Evolutionary conservation across 2,888 invertebrate species (phyloP).

Genomic region (Thysanoteuthis rhombus): DNA sequence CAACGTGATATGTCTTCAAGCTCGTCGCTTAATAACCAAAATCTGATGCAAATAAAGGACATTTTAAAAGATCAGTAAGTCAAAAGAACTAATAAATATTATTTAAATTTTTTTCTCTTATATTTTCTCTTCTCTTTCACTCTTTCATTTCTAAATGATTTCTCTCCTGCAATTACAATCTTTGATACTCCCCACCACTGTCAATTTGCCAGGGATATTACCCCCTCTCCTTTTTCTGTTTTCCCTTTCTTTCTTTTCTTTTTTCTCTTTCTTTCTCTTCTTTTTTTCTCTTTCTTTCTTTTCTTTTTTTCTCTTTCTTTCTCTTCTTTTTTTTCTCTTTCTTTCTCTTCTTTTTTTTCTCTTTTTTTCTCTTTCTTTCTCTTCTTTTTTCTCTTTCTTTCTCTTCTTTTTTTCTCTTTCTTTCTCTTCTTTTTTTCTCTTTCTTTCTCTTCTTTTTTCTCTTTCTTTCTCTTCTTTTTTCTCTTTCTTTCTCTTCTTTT

Average conservation of each 20-base stretch:
- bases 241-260: not conserved
- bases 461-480: not conserved
- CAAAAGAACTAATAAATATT: not conserved
- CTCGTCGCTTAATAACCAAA: not conserved
- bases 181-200: not conserved
- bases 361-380: not conserved
- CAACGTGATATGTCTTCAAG: not conserved
- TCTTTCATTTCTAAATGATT: not conserved
- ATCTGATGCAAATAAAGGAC: not conserved
- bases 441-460: not conserved
- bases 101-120: not conserved
- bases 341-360: not conserved
- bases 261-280: not conserved
- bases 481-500: not conserved
- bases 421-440: not conserved
- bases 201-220: too few species aligned
- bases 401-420: not conserved
- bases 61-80: constrained; percentile 23
- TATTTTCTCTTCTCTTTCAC: not conserved
- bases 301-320: not conserved
- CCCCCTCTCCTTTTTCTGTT: not conserved
- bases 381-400: not conserved
- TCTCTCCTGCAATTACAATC: not conserved
- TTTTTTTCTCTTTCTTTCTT: not conserved
- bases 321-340: not conserved